Evolutionary conservation across 2,888 invertebrate genomes (phyloP), one percentile per base, ranked within the genome.

Genomic region (Hoplodrina blanda): DNA sequence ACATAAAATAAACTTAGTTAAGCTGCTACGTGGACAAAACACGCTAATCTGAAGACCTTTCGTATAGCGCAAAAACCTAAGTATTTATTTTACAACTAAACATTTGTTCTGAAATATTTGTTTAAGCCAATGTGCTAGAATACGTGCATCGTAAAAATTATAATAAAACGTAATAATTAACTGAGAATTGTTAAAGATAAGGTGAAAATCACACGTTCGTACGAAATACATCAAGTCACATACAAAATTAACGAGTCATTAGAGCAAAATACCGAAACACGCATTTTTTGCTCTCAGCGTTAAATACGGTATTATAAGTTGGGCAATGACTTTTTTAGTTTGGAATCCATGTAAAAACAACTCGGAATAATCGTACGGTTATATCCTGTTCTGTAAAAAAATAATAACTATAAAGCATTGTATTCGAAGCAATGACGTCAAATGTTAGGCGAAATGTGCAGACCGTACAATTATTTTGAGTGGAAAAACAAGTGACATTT

Each of bases 321-420:
- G 91, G 90, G 91, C 91, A 91, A 90, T 91, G 88, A 91, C 91
- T 95, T 95, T 81, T 94, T 94, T 91, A 92, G 89, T 88, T 87
- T 79, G 93, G 95, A 95, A 95, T 96, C 91, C 93, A 91, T 87
- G 90, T 91, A 96, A 95, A 96, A 95, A 95, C 85, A 83, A 75
- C 83, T 80, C 84, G 89, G 79, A 84, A 89, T 89, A 89, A 88
- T 90, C 86, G 87, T 85, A 86, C 86, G 85, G 81, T 84, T 76
- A 88, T 89, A 94, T 94, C 92, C 92, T 93, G 92, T 90, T 93
- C 86, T 85, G 86, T 76, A 89, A 88, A 88, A 89, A 89, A 89
- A 90, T 88, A 88, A 86, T 88, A 87, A 83, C 76, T 84, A 83
- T 49, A 78, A n/a, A 82, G 84, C 82, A 81, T 81, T 79, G 75